Conservation (phyloP, 2,113 vertebrate genomes). For the Romanogobio albipinnatus region DNA sequence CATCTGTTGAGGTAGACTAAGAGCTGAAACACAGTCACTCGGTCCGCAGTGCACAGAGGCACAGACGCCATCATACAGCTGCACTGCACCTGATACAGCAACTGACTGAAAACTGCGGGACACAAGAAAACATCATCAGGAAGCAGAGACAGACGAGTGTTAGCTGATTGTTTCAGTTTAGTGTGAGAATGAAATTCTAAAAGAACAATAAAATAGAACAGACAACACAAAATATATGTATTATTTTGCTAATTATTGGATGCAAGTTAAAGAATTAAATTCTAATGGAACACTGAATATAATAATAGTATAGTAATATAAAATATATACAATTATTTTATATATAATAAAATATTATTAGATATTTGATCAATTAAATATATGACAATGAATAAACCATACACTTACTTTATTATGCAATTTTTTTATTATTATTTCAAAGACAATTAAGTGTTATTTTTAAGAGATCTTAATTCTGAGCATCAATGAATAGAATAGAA, state of each 20-base stretch:
- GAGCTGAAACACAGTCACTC: conserved; percentile 90
- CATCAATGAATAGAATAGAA: neutral
- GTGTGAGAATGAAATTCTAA: neutral
- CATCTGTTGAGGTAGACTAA: conserved; percentile 83
- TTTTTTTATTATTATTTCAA: too few species aligned
- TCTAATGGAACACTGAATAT: neutral
- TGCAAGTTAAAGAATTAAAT: neutral
- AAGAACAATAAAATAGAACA: neutral
- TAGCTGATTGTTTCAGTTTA: neutral
- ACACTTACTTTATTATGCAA: too few species aligned
- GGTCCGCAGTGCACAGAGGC: conserved; percentile 49
- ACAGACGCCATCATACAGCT: conserved; percentile 71
- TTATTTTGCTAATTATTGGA: neutral
- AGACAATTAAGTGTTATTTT: too few species aligned
- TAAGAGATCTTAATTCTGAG: neutral
- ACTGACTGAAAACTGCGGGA: conserved; percentile 77
- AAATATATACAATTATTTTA: neutral
- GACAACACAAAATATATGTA: neutral
- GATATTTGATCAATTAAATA: neutral
- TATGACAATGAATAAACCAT: too few species aligned
- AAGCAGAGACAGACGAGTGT: neutral
- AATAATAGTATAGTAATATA: neutral
- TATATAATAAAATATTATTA: neutral
- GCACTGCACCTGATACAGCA: conserved; percentile 84
- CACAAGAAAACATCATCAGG: neutral